These are phyloP conservation scores for Hestina assimilis DNA, from an alignment of 1,140 invertebrate genomes.

Conservation along the genomic window DNA sequence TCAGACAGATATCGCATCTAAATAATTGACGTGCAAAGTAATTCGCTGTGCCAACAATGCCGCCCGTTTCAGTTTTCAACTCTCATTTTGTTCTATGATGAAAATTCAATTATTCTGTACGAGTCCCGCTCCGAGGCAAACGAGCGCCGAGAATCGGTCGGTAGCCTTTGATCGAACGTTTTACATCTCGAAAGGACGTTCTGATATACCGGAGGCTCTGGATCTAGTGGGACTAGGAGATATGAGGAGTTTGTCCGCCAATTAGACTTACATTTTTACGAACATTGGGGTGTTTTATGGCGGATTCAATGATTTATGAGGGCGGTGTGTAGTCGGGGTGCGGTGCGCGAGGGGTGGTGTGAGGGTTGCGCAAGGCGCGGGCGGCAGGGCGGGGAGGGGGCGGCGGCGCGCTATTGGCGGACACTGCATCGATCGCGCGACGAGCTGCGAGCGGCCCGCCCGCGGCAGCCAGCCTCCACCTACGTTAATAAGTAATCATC, in stretches of 20 bases:
- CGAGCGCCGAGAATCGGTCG: conserved; percentile 48
- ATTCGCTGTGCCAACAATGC: conserved; percentile 74
- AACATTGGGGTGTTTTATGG: conserved; percentile 75
- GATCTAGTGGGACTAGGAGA: conserved; percentile 47
- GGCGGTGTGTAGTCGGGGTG: conserved; percentile 59
- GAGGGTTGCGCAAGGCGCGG: conserved; percentile 63
- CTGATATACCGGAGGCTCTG: conserved; percentile 35
- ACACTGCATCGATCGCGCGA: conserved; percentile 73
- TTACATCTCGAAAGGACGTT: conserved; percentile 58
- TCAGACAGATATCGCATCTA: conserved; percentile 65
- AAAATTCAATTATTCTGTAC: conserved; percentile 76
- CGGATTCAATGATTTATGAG: conserved; percentile 76
- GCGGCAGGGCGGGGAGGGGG: conserved; percentile 48
- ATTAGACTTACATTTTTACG: conserved; percentile 76
- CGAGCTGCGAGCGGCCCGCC: conserved; percentile 62
- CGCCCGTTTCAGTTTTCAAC: conserved; percentile 74
- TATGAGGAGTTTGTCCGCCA: conserved; percentile 63
- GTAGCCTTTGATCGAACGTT: conserved; percentile 63
- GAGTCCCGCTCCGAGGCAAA: conserved; percentile 53
- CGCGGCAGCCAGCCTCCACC: conserved; percentile 74
- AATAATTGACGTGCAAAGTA: conserved; percentile 74
- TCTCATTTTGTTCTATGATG: conserved; percentile 75
- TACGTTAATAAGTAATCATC: conserved; percentile 78
- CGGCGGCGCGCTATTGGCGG: conserved; percentile 72
- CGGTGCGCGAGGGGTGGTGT: conserved; percentile 41